Evolutionary conservation across 1,140 invertebrate genomes (phyloP).

Genomic region (Caerostris extrusa): DNA sequence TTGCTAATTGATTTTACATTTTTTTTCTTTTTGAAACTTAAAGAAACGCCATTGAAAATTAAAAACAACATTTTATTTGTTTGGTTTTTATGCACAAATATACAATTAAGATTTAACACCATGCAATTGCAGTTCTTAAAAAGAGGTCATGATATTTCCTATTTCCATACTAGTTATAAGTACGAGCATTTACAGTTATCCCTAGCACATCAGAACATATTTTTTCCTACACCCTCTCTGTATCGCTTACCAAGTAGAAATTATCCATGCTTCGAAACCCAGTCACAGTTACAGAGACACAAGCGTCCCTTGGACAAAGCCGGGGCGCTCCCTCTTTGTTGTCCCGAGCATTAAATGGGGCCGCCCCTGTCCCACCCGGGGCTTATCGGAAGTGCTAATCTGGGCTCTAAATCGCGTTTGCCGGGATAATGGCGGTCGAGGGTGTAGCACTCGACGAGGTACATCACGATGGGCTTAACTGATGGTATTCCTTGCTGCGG

Average conservation of each 20-base stretch:
- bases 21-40: too few relatives aligned
- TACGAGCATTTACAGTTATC: too few relatives aligned
- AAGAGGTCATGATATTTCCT: too few relatives aligned
- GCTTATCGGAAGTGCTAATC: conserved; percentile 45
- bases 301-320: conserved; percentile 21
- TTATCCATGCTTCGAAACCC: neutral
- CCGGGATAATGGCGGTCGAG: conserved; percentile 25
- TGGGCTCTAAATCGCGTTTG: conserved; percentile 34
- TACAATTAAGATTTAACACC: too few relatives aligned
- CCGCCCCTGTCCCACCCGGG: neutral
- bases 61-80: too few relatives aligned
- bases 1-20: too few relatives aligned
- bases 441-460: neutral
- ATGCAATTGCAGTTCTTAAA: too few relatives aligned
- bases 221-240: too few relatives aligned
- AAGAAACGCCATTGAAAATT: too few relatives aligned
- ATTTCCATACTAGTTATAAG: too few relatives aligned
- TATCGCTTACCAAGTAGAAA: neutral
- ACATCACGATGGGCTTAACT: conserved; percentile 10
- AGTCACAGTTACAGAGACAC: neutral
- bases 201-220: too few relatives aligned
- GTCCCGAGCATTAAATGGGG: conserved; percentile 26
- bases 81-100: too few relatives aligned
- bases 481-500: conserved; percentile 21
- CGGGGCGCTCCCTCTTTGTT: conserved; percentile 11